Evolutionary conservation across 2,888 invertebrate genomes (phyloP).

Genomic region (Nasonia oneida): DNA sequence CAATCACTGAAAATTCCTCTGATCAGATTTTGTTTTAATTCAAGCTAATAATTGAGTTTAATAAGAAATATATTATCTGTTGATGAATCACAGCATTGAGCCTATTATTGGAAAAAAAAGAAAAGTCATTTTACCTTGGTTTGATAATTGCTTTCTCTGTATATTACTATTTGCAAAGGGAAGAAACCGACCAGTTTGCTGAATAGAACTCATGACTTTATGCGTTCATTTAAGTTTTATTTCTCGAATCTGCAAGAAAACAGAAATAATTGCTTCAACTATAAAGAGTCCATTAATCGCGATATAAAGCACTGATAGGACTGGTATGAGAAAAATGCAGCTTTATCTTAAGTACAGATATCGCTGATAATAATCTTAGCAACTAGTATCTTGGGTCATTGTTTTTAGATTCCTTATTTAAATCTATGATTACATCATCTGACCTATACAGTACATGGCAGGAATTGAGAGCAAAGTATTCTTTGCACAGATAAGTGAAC

Average conservation of each 20-base stretch:
- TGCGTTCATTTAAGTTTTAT: constrained; percentile 73
- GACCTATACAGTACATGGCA: constrained; percentile 18
- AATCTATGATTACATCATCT: constrained; percentile 40
- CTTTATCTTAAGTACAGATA: constrained; percentile 6
- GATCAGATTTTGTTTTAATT: not conserved
- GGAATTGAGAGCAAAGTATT: constrained; percentile 29
- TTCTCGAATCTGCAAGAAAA: constrained; percentile 79
- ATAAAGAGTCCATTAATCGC: constrained; percentile 7
- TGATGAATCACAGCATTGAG: not conserved
- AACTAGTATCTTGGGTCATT: constrained; percentile 12
- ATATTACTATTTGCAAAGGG: constrained; percentile 83
- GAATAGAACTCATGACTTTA: constrained; percentile 83
- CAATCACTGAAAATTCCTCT: not conserved
- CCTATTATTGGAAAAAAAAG: constrained; percentile 21
- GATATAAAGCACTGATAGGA: constrained; percentile 2
- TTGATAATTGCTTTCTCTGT: constrained; percentile 82
- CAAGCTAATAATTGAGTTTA: not conserved
- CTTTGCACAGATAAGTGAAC: constrained; percentile 37
- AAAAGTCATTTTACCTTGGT: constrained; percentile 74
- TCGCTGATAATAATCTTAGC: constrained; percentile 6
- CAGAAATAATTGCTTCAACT: constrained; percentile 21
- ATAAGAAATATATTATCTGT: constrained; percentile 44
- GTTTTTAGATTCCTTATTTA: constrained; percentile 27
- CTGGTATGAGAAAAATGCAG: constrained; percentile 25
- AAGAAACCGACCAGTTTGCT: constrained; percentile 83